phyloP scores from a whole-genome alignment of 2,888 invertebrate species.

The Miltochrista miniata region DNA sequence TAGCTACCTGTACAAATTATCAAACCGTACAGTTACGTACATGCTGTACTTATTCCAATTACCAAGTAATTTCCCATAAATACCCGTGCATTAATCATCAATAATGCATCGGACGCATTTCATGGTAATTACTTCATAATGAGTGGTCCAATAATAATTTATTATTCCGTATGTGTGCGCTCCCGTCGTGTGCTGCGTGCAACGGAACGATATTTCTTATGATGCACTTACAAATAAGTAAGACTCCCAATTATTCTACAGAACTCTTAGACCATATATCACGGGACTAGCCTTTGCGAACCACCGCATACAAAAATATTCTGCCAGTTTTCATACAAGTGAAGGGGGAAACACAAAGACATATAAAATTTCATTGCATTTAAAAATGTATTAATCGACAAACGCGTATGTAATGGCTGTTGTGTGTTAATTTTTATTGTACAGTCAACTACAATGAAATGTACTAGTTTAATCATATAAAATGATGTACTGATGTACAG shows the following conservation, averaged over 20 bases:
- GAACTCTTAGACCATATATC: no score
- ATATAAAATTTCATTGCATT: no score
- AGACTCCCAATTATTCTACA: conserved; percentile 3
- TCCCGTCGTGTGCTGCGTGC: conserved; percentile 54
- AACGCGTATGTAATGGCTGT: no score
- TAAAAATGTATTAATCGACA: no score
- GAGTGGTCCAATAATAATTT: conserved; percentile 66
- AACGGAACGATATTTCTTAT: conserved; percentile 55
- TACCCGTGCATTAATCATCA: conserved; percentile 38
- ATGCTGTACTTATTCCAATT: background rate
- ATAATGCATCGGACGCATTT: conserved; percentile 61
- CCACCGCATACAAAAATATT: no score
- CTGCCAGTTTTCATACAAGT: no score
- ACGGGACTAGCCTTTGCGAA: no score
- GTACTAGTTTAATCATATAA: no score
- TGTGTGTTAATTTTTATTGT: no score
- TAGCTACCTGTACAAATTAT: background rate
- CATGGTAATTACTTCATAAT: conserved; percentile 71
- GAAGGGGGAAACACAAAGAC: no score
- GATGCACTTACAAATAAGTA: conserved; percentile 27
- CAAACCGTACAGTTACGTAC: background rate
- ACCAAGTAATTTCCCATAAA: background rate
- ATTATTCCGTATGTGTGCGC: conserved; percentile 49
- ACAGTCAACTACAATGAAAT: no score
- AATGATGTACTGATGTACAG: no score